Evolutionary conservation across 2,113 vertebrate species (phyloP).

Genomic region (Amazona vittata): DNA sequence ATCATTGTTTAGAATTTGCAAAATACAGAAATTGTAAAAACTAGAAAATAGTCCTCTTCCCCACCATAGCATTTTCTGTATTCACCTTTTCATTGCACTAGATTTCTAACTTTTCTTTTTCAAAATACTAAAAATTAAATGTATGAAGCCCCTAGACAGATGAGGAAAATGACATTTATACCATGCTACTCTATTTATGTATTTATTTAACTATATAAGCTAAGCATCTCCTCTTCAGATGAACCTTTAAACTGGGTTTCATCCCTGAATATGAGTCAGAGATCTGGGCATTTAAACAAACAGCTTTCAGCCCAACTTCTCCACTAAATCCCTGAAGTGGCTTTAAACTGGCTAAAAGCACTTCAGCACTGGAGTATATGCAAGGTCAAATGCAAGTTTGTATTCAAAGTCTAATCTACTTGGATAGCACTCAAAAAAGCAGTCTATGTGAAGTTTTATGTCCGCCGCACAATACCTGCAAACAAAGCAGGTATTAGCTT

Average conservation of each 20-base stretch:
- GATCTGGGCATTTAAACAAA: not conserved
- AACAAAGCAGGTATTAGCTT: conserved; percentile 25
- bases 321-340: conserved; percentile 28
- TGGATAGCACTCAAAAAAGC: not conserved
- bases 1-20: not conserved
- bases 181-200: too few relatives aligned
- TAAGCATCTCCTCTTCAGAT: not conserved
- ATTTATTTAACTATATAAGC: not conserved
- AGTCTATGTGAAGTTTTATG: conserved; percentile 20
- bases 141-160: not conserved
- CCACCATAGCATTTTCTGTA: not conserved
- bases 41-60: not conserved
- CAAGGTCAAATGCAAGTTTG: conserved; percentile 39
- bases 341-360: conserved; percentile 40
- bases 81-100: not conserved
- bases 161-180: not conserved
- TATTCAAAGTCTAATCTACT: conserved; percentile 47
- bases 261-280: not conserved
- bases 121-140: not conserved
- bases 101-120: not conserved
- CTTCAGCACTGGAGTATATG: not conserved
- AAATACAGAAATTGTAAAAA: not conserved
- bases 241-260: not conserved
- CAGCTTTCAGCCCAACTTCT: not conserved
- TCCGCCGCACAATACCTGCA: not conserved